These are phyloP conservation scores for Mactra quadrangularis DNA, from an alignment of 1,140 invertebrate genomes.

Conservation along the genomic window DNA sequence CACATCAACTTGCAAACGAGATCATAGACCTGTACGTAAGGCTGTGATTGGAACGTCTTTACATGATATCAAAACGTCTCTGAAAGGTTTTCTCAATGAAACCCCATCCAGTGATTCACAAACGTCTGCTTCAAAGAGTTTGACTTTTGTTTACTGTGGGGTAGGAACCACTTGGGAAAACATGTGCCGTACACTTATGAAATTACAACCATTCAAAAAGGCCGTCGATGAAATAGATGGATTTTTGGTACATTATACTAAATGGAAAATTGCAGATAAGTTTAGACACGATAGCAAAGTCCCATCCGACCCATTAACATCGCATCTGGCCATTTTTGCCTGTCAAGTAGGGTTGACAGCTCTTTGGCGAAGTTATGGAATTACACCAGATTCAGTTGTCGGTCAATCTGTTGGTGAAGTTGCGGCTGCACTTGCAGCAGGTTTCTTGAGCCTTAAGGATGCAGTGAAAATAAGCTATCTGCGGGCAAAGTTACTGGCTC, in stretches of 20 bases:
- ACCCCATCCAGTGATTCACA: no score
- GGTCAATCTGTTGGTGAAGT: constrained; percentile 78
- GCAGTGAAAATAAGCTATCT: constrained; percentile 75
- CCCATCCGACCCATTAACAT: constrained; percentile 64
- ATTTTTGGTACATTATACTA: constrained; percentile 54
- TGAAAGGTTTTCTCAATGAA: no score
- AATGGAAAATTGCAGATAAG: constrained; percentile 60
- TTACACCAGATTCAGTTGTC: constrained; percentile 68
- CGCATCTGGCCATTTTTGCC: constrained; percentile 74
- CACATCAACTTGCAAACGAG: constrained; percentile 65
- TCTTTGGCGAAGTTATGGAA: constrained; percentile 69
- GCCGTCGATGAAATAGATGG: constrained; percentile 65
- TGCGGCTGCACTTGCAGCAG: constrained; percentile 70
- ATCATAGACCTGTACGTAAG: constrained; percentile 59
- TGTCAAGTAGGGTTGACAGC: constrained; percentile 71
- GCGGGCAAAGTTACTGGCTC: constrained; percentile 64
- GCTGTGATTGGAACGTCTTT: constrained; percentile 52
- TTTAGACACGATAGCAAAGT: constrained; percentile 45
- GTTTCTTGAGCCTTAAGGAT: constrained; percentile 63
- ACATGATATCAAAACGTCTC: constrained; percentile 15
- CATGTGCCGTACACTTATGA: constrained; percentile 68
- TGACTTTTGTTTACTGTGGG: constrained; percentile 70
- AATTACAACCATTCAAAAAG: constrained; percentile 50
- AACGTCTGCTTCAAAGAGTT: no score
- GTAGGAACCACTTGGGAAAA: constrained; percentile 72